phyloP scores from a whole-genome alignment of 2,888 invertebrate genomes.

The Hirtodrosophila duncani region DNA sequence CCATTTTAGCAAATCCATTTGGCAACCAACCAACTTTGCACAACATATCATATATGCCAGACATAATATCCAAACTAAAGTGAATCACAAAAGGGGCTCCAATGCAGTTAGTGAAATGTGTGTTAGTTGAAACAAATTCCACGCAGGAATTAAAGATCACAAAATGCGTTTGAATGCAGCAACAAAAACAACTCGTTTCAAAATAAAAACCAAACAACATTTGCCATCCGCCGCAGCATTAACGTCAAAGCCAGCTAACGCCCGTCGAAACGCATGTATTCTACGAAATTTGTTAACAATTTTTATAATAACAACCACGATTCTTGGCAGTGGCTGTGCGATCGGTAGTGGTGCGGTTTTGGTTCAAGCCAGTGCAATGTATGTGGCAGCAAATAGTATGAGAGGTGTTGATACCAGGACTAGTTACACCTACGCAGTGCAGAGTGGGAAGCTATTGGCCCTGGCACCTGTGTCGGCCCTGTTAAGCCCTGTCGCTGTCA shows the following conservation, averaged over 20 bases:
- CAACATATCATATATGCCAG: too few species aligned
- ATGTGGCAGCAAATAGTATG: constrained; percentile 25
- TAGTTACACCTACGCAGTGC: too few species aligned
- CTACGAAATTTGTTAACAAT: constrained; percentile 46
- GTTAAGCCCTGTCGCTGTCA: too few species aligned
- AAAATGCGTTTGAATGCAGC: constrained; percentile 69
- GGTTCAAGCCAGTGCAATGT: constrained; percentile 25
- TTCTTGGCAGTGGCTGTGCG: constrained; percentile 35
- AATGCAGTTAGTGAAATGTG: constrained; percentile 66
- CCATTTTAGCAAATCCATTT: too few species aligned
- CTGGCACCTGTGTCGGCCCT: too few species aligned
- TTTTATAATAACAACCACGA: constrained; percentile 47
- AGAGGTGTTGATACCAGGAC: constrained; percentile 4
- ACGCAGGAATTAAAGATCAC: constrained; percentile 51
- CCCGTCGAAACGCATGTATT: constrained; percentile 41
- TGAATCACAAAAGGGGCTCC: constrained; percentile 37
- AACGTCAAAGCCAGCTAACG: neutral
- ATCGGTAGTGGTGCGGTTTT: constrained; percentile 26
- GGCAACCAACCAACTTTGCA: too few species aligned
- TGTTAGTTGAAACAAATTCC: constrained; percentile 62
- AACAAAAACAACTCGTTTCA: constrained; percentile 35
- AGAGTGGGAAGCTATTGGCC: too few species aligned
- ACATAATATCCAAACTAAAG: neutral
- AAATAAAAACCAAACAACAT: constrained; percentile 11
- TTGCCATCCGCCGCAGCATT: constrained; percentile 7